These are phyloP conservation scores for Vulpes ferrilata DNA, from an alignment of 2,113 vertebrate genomes.

Conservation along the genomic window DNA sequence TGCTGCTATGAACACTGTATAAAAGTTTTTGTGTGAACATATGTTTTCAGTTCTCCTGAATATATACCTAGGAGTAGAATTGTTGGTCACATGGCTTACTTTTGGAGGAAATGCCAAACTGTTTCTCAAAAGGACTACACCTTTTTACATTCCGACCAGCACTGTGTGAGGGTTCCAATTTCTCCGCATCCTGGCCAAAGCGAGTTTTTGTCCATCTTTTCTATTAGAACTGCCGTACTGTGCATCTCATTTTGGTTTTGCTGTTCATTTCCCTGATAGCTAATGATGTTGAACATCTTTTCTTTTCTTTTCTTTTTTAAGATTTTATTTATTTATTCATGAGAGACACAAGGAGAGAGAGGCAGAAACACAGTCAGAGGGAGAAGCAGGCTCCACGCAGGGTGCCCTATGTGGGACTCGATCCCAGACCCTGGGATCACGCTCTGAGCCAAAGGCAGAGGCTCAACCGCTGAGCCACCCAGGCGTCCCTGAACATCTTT, in stretches of 20 bases:
- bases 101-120: conserved; percentile 28
- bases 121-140: too few relatives aligned
- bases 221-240: not conserved
- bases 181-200: not conserved
- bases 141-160: not conserved
- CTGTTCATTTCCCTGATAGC: not conserved
- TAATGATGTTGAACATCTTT: not conserved
- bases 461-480: too few relatives aligned
- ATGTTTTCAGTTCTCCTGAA: not conserved
- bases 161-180: not conserved
- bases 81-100: not conserved
- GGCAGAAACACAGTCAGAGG: too few relatives aligned
- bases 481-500: not conserved
- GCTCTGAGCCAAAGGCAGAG: too few relatives aligned
- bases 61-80: not conserved
- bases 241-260: not conserved
- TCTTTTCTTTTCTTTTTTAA: not conserved
- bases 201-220: not conserved
- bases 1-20: not conserved
- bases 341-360: too few relatives aligned
- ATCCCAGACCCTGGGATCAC: too few relatives aligned
- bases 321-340: too few relatives aligned
- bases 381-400: too few relatives aligned
- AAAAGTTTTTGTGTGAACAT: not conserved
- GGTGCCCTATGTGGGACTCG: too few relatives aligned